A percentile compares a stretch with the other conserved stretches of the same genome.
Conservation (phyloP, 2,113 vertebrate species). For the Paramormyrops kingsleyae region DNA sequence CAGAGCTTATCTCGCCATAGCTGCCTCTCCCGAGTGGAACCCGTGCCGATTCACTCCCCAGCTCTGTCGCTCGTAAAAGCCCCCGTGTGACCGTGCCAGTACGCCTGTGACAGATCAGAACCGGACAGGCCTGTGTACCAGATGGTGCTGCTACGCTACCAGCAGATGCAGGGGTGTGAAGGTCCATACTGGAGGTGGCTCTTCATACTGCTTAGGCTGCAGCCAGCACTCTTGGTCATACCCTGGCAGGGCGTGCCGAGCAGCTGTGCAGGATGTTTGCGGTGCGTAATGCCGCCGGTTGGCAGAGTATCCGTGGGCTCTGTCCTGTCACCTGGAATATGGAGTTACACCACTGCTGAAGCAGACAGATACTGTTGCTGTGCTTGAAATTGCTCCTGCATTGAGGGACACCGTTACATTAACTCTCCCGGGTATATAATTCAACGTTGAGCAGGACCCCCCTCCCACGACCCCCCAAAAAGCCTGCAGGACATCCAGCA, state of each 20-base stretch:
- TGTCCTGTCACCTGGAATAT: not conserved
- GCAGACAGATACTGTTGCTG: not conserved
- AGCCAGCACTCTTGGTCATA: constrained; percentile 12
- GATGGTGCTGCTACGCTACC: constrained; percentile 39
- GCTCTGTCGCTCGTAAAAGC: not conserved
- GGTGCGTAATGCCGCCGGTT: not conserved
- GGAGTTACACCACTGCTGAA: not conserved
- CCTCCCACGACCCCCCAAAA: not conserved
- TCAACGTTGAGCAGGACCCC: not conserved
- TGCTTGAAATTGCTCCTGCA: not conserved
- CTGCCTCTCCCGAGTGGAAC: not conserved
- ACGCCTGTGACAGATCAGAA: not conserved
- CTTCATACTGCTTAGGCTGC: not conserved
- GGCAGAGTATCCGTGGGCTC: not conserved
- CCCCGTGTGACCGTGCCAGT: constrained; percentile 16
- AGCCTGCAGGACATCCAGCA: not conserved
- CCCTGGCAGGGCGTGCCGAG: constrained; percentile 33
- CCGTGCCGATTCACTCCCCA: not conserved
- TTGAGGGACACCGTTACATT: not conserved
- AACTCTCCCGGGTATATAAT: not conserved
- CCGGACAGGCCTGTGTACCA: constrained; percentile 37
- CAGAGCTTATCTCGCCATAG: constrained; percentile 46
- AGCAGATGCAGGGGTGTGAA: constrained; percentile 4
- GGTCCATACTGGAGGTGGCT: constrained; percentile 9
- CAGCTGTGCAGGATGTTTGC: constrained; percentile 26